A percentile compares a stretch with the other conserved stretches of the same genome.
phyloP scores from a whole-genome alignment of 1,140 invertebrate species.

The Trachelipus rathkii region DNA sequence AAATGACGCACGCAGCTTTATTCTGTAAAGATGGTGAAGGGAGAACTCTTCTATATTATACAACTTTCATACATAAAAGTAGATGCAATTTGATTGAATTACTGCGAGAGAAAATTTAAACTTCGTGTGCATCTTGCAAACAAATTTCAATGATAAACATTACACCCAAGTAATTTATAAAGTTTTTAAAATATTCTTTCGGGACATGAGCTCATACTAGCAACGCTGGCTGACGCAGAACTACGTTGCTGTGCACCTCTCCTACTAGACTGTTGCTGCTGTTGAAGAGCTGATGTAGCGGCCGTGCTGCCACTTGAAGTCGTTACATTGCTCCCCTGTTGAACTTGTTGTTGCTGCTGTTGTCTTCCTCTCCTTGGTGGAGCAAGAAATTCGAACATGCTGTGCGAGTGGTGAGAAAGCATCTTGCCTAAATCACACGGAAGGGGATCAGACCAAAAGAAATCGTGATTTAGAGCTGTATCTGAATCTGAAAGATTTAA shows the following conservation, averaged over 20 bases:
- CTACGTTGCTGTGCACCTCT: constrained; percentile 32
- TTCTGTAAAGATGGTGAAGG: too few species aligned
- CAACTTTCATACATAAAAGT: too few species aligned
- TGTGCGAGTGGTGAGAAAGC: constrained; percentile 86
- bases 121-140: too few species aligned
- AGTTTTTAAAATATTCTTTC: constrained; percentile 40
- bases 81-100: too few species aligned
- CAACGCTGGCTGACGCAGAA: constrained; percentile 38
- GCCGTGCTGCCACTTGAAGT: constrained; percentile 27
- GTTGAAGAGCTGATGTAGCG: constrained; percentile 20
- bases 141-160: too few species aligned
- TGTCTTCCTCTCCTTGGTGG: constrained; percentile 53
- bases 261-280: constrained; percentile 19
- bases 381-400: constrained; percentile 94
- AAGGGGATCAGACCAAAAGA: constrained; percentile 97
- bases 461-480: constrained; percentile 91
- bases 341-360: constrained; percentile 35
- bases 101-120: too few species aligned
- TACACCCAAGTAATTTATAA: too few species aligned
- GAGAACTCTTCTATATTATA: too few species aligned
- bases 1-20: too few species aligned
- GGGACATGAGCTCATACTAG: constrained; percentile 44
- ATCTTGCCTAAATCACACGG: constrained; percentile 86
- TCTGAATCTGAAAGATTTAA: constrained; percentile 74
- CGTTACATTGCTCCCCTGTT: constrained; percentile 18